Base-by-base conservation (phyloP, 1,140 invertebrate species). In the Temnothorax nylanderi region DNA sequence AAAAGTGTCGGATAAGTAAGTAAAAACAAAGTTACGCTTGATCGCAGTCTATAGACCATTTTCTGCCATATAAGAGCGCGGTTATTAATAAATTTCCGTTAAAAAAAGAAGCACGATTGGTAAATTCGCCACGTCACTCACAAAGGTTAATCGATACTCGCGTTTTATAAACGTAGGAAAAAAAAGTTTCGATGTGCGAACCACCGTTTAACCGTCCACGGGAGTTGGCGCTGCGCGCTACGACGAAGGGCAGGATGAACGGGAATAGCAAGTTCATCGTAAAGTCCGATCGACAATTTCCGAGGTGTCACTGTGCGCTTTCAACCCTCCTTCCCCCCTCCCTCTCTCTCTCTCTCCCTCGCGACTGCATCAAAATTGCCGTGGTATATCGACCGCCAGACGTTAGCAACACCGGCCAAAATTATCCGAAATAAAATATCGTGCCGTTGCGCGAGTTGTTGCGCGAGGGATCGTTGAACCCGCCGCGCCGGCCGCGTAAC, bases 391-490 rank as follows among this genome's bases (percentile, higher is more conserved):
- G 85, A 82, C 58, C 62, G 65, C 44, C 56, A 75, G 69, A 75
- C 54, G 69, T 60, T 84, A 74, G 80, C 80, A 58, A 75, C 80
- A 37, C 37, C 11, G 37, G 69, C 69, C 56, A 84, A 62, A 84
- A 75, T 84, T 84, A 84, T 62, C 80, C 54, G 56, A 86, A 86
- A 80, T 81, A 82, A 81, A 86, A 60, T 71, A 80, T 62, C 82
- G 49, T 65, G 5, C 62, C 67, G 16, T 32, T 34, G 62, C 54
- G 71, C 49, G 34, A 65, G 69, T 37, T 74, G 56, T 54, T 72
- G 44, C 37, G 71, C 51, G 37, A 11, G n/a, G 26, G 75, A 49
- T 76, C 82, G 60, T 85, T 85, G 82, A 84, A 74, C 80, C 34
- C 49, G 47, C n/a, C 49, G 65, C 49, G 47, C n/a, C 49, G 65